Conservation (phyloP, 2,113 vertebrate genomes). For the Chlorodrepanis virens region DNA sequence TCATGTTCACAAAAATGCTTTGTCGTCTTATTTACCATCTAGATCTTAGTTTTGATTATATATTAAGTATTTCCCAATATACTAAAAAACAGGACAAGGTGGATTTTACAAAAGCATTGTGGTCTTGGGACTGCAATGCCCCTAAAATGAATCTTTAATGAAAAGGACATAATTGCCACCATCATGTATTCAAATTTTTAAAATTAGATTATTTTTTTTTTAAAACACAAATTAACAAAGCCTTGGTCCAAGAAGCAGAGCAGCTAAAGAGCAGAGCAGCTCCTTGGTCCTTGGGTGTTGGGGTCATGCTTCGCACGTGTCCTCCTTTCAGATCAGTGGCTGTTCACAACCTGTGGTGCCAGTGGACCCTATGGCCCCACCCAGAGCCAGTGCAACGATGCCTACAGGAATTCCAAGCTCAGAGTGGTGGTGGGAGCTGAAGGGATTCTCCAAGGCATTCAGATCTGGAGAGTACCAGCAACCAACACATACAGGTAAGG, state of each 20-base stretch:
- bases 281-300: background rate
- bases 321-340: slow-evolving; percentile 80
- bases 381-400: slow-evolving; percentile 89
- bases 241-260: background rate
- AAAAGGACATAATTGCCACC: background rate
- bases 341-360: slow-evolving; percentile 92
- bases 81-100: background rate
- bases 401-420: slow-evolving; percentile 88
- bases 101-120: background rate
- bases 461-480: slow-evolving; percentile 92
- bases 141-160: background rate
- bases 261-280: background rate
- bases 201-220: background rate
- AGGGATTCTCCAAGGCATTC: slow-evolving; percentile 87
- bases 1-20: background rate
- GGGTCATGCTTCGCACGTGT: background rate
- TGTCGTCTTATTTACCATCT: background rate
- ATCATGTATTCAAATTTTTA: background rate
- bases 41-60: background rate
- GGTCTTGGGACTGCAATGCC: background rate
- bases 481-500: slow-evolving; percentile 90
- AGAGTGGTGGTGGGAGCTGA: slow-evolving; percentile 86
- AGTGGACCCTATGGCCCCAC: slow-evolving; percentile 89
- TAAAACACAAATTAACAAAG: background rate
- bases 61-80: background rate